Conservation (phyloP, 2,113 vertebrate genomes). For the Channa maculata region DNA sequence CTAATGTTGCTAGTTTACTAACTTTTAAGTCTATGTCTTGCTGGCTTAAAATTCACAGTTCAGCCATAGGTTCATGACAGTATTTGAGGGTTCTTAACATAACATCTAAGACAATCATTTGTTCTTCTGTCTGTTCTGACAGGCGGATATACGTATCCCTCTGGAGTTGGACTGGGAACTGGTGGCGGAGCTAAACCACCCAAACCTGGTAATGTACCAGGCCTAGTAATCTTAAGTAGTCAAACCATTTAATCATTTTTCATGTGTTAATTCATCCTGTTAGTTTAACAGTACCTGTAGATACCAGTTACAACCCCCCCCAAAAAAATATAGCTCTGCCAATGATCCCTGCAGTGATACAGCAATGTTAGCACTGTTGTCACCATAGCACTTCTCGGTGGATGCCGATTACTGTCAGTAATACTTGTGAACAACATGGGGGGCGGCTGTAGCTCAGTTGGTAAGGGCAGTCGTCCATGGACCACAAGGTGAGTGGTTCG, state of each 20-base stretch:
- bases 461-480: too few species aligned
- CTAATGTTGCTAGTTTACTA: background rate
- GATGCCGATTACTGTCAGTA: constrained; percentile 33
- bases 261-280: too few species aligned
- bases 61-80: background rate
- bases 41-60: background rate
- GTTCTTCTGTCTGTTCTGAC: constrained; percentile 13
- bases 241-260: too few species aligned
- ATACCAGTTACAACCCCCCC: too few species aligned
- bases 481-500: too few species aligned
- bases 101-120: background rate
- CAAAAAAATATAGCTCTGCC: too few species aligned
- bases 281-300: too few species aligned
- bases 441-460: too few species aligned
- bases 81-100: background rate
- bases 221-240: background rate
- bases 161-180: constrained; percentile 62
- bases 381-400: constrained; percentile 35
- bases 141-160: constrained; percentile 64
- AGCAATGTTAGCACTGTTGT: constrained; percentile 28
- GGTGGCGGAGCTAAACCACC: constrained; percentile 75
- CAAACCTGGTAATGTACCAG: constrained; percentile 77
- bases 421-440: background rate
- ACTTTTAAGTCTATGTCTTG: background rate
- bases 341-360: background rate